These are phyloP conservation scores for Platorchestia sp. DNA, from an alignment of 1,140 invertebrate species.

Conservation along the genomic window DNA sequence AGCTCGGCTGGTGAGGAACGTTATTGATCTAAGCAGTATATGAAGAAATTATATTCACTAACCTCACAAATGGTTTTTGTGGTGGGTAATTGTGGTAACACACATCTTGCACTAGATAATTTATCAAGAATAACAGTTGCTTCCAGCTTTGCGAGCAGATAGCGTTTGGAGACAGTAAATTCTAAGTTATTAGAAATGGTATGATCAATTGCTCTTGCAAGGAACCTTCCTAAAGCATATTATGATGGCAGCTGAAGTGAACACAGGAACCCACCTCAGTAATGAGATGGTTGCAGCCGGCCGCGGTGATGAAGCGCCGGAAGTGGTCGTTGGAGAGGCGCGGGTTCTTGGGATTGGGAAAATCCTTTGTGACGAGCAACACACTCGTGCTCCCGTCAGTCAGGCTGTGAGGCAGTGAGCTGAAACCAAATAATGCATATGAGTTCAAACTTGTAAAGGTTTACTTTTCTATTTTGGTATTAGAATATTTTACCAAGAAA, in stretches of 20 bases:
- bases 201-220: neutral
- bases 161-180: neutral
- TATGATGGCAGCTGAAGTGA: neutral
- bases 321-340: slow-evolving; percentile 36
- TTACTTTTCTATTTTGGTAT: neutral
- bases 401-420: slow-evolving; percentile 1
- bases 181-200: neutral
- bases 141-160: too few relatives aligned
- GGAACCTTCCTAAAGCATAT: neutral
- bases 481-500: too few relatives aligned
- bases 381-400: neutral
- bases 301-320: neutral
- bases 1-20: too few relatives aligned
- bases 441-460: neutral
- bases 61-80: too few relatives aligned
- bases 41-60: too few relatives aligned
- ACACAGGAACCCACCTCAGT: neutral
- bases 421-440: neutral
- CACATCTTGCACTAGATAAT: too few relatives aligned
- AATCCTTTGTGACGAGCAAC: slow-evolving; percentile 38
- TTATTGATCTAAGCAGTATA: too few relatives aligned
- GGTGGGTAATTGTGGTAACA: too few relatives aligned
- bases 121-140: too few relatives aligned
- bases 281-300: slow-evolving; percentile 44
- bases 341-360: slow-evolving; percentile 23